Evolutionary conservation across 2,888 invertebrate genomes (phyloP).

Genomic region (Tetanocera ferruginea): DNA sequence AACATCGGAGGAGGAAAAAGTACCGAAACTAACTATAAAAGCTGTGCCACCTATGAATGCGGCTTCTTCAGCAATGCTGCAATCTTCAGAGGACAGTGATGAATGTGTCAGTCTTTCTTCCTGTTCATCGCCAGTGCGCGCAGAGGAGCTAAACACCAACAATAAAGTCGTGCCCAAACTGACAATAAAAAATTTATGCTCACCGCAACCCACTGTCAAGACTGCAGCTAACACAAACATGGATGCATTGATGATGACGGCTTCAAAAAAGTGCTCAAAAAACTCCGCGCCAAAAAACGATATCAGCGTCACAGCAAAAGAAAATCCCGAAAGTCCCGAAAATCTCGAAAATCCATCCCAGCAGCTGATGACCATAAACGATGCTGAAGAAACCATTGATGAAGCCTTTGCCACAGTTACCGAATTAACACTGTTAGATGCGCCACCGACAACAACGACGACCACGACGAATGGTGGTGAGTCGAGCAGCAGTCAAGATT

Average conservation of each 20-base stretch:
- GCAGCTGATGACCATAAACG: background rate
- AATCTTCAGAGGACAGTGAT: slow-evolving; percentile 55
- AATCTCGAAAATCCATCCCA: slow-evolving; percentile 21
- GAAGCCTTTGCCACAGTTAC: slow-evolving; percentile 21
- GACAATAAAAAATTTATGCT: slow-evolving; percentile 67
- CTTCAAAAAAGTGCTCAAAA: slow-evolving; percentile 49
- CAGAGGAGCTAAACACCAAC: slow-evolving; percentile 34
- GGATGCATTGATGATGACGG: slow-evolving; percentile 60
- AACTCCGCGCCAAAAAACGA: slow-evolving; percentile 39
- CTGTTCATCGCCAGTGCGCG: slow-evolving; percentile 40
- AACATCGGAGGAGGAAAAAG: slow-evolving; percentile 48
- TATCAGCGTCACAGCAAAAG: slow-evolving; percentile 44
- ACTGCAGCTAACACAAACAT: slow-evolving; percentile 56
- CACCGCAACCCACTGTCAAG: slow-evolving; percentile 71
- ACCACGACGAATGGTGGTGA: slow-evolving; percentile 53
- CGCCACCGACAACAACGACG: slow-evolving; percentile 13
- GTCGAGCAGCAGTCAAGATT: slow-evolving; percentile 58
- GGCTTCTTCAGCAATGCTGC: slow-evolving; percentile 53
- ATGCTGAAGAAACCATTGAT: slow-evolving; percentile 25
- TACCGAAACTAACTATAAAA: slow-evolving; percentile 63
- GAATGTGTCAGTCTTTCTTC: slow-evolving; percentile 48
- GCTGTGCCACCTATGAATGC: slow-evolving; percentile 34
- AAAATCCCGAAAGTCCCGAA: slow-evolving; percentile 59
- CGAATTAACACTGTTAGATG: background rate
- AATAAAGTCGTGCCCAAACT: slow-evolving; percentile 64